Percentiles rank a stretch among this genome's conserved stretches.
Evolutionary conservation across 2,888 invertebrate genomes (phyloP).

Genomic region (Notocelia uddmanniana): DNA sequence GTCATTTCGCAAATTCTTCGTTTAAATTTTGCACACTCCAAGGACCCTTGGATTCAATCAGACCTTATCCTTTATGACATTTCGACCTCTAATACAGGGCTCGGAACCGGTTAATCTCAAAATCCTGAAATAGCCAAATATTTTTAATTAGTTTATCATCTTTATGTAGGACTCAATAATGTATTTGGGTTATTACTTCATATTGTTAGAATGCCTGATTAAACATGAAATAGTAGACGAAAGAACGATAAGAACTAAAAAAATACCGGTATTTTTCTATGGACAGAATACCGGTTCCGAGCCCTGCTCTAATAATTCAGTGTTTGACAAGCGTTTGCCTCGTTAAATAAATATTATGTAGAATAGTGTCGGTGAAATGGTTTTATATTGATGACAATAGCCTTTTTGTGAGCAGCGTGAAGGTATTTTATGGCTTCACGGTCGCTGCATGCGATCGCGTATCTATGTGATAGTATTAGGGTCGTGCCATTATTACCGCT

Average conservation of each 20-base stretch:
- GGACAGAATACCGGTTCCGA: too few relatives aligned
- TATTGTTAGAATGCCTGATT: too few relatives aligned
- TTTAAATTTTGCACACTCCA: slow-evolving; percentile 54
- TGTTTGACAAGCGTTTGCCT: slow-evolving; percentile 42
- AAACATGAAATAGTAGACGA: too few relatives aligned
- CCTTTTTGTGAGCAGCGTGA: slow-evolving; percentile 17
- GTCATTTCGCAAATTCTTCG: slow-evolving; percentile 51
- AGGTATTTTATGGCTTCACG: slow-evolving; percentile 33
- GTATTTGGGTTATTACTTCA: too few relatives aligned
- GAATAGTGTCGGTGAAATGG: background rate
- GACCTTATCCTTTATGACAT: slow-evolving; percentile 46
- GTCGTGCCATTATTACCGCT: slow-evolving; percentile 7
- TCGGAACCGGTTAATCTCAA: too few relatives aligned
- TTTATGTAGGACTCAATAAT: too few relatives aligned
- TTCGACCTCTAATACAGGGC: slow-evolving; percentile 43
- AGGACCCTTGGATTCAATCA: slow-evolving; percentile 48
- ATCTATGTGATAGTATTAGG: slow-evolving; percentile 3
- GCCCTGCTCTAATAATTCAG: too few relatives aligned
- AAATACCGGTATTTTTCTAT: too few relatives aligned
- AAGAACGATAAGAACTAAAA: too few relatives aligned
- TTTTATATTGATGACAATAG: slow-evolving; percentile 16
- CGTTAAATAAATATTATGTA: slow-evolving; percentile 23
- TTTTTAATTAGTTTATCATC: too few relatives aligned
- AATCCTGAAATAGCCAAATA: too few relatives aligned
- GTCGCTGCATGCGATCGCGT: slow-evolving; percentile 13